Evolutionary conservation across 2,113 vertebrate species (phyloP), one percentile per base, ranked within the genome.

Genomic region (Lycocorax pyrrhopterus): DNA sequence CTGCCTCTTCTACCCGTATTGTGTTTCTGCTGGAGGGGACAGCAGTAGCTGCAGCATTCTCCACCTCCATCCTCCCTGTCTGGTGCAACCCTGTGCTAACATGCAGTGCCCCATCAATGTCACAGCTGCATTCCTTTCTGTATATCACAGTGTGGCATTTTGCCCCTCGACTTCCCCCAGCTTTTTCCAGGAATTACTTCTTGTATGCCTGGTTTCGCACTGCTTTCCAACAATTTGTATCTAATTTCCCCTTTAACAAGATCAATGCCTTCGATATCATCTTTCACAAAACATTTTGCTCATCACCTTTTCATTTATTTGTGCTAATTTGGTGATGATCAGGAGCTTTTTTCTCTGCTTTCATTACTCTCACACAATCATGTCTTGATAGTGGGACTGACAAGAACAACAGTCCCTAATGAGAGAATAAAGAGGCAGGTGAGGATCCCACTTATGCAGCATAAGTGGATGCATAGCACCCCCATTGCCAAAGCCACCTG

Each of bases 71-170:
- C 18, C 7, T 79, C 8, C 13, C 30, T 26, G 9, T 23, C 10
- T 35, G 37, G 12, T 19, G 19, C 33, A 64, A 12, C 0, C 1
- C 30, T 58, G 10, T 47, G 33, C 41, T 60, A 26, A 16, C 12
- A 2, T 4, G 1, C 20, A 26, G 39, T 26, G 56, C 7, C 16
- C 9, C 12, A 53, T 27, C 56, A 33, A 4, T 1, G 1, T 8
- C 47, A 75, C 52, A 79, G n/a, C 7, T 66, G 12, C 23, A 8
- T 43, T 83, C 8, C 16, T 37, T 60, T 51, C 60, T 74, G 60
- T 13, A 9, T 30, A 23, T 15, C 13, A 69, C 27, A 86, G n/a
- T 5, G 30, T 39, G 33, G 6, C 14, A 39, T 66, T 69, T 81
- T 78, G 13, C 23, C 35, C 23, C 17, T 41, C 47, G 23, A 35